These are phyloP conservation scores for Electrona antarctica DNA, from an alignment of 2,113 vertebrate species.

Conservation along the genomic window DNA sequence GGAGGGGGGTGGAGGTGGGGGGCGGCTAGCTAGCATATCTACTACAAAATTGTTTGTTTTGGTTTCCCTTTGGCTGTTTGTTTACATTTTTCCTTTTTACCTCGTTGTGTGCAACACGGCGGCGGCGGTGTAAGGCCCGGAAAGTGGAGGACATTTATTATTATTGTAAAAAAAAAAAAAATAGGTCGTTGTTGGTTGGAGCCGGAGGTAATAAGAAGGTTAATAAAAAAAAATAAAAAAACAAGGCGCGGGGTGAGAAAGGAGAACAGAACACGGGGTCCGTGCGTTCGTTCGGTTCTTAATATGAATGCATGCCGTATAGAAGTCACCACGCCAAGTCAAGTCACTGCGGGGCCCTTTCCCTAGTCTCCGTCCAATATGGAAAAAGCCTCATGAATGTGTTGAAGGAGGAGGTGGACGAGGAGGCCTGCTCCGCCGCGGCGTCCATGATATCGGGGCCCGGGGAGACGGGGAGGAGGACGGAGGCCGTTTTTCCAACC, in stretches of 20 bases:
- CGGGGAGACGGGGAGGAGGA: slow-evolving; percentile 32
- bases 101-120: no score
- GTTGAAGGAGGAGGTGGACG: no score
- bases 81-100: no score
- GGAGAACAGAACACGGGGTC: slow-evolving; percentile 49
- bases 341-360: slow-evolving; percentile 70
- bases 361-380: slow-evolving; percentile 56
- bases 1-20: no score
- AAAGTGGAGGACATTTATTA: no score
- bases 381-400: slow-evolving; percentile 62
- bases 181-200: no score
- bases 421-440: slow-evolving; percentile 62
- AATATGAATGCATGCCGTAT: no score
- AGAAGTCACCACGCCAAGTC: not conserved
- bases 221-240: not conserved
- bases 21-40: slow-evolving; percentile 14
- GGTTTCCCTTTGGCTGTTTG: no score
- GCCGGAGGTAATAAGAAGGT: no score
- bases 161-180: no score
- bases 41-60: not conserved
- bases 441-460: slow-evolving; percentile 59
- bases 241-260: slow-evolving; percentile 26
- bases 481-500: slow-evolving; percentile 55
- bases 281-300: slow-evolving; percentile 11
- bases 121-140: no score